These are phyloP conservation scores for Tapirus terrestris DNA, from an alignment of 2,113 vertebrate species.

Conservation along the genomic window DNA sequence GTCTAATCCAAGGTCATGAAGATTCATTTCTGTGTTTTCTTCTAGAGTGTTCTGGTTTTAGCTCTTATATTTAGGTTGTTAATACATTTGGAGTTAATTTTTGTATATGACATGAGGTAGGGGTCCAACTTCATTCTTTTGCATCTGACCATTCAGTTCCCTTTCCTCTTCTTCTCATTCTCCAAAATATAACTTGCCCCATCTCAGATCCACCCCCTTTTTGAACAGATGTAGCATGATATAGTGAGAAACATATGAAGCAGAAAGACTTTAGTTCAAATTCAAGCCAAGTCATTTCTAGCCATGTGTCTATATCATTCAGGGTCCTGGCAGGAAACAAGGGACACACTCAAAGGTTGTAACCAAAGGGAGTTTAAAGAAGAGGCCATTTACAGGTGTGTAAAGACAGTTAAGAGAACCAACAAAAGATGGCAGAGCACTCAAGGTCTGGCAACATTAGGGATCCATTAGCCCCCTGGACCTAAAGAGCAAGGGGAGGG, in stretches of 20 bases:
- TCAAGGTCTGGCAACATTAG: neutral
- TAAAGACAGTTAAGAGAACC: neutral
- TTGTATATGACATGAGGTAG: neutral
- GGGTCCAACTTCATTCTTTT: neutral
- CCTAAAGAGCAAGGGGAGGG: neutral
- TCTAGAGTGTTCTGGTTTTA: neutral
- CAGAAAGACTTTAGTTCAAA: neutral
- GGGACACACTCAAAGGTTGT: neutral
- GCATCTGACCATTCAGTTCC: neutral
- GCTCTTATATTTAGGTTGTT: neutral
- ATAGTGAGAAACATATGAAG: neutral
- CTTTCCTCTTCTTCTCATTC: neutral
- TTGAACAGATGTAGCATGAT: neutral
- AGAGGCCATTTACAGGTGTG: neutral
- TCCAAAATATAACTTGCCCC: neutral
- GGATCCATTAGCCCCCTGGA: neutral
- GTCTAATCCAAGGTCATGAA: neutral
- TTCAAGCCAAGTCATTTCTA: neutral
- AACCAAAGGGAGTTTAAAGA: neutral
- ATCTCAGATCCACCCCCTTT: neutral
- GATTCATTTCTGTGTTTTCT: neutral
- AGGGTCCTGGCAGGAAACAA: neutral
- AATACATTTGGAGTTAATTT: neutral
- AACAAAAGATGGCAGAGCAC: neutral
- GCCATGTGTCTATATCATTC: neutral